Evolutionary conservation across 92 coral and sea anemone species (phyloP).

Genomic region (Bergia puertoricense): DNA sequence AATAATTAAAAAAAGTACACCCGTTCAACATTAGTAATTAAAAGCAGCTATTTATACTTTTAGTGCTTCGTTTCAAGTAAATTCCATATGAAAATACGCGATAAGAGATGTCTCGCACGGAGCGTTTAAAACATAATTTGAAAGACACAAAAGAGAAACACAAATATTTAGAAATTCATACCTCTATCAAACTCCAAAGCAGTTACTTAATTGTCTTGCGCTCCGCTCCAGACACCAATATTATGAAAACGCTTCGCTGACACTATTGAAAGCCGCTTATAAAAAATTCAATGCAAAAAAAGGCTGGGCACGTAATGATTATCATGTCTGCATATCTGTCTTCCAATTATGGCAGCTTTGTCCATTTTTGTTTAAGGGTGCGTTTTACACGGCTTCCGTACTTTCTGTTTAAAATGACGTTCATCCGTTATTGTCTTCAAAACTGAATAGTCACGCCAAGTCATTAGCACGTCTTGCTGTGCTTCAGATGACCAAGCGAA

Average conservation of each 20-base stretch:
- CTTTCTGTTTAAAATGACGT: neutral
- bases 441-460: neutral
- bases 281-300: too few relatives aligned
- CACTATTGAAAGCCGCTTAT: neutral
- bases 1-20: neutral
- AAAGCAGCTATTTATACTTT: neutral
- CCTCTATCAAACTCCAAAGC: too few relatives aligned
- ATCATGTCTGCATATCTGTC: neutral
- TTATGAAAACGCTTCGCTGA: constrained; percentile 1
- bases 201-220: neutral
- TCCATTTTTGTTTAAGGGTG: constrained; percentile 13
- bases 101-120: neutral
- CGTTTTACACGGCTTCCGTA: neutral
- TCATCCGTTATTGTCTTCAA: neutral
- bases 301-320: neutral
- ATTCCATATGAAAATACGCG: neutral
- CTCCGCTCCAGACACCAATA: neutral
- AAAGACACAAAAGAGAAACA: neutral
- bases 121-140: neutral
- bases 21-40: neutral
- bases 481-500: neutral
- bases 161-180: neutral
- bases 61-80: too few relatives aligned
- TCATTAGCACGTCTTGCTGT: neutral
- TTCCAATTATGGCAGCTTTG: neutral